Conservation (phyloP, 2,113 vertebrate genomes). For the Channa maculata region DNA sequence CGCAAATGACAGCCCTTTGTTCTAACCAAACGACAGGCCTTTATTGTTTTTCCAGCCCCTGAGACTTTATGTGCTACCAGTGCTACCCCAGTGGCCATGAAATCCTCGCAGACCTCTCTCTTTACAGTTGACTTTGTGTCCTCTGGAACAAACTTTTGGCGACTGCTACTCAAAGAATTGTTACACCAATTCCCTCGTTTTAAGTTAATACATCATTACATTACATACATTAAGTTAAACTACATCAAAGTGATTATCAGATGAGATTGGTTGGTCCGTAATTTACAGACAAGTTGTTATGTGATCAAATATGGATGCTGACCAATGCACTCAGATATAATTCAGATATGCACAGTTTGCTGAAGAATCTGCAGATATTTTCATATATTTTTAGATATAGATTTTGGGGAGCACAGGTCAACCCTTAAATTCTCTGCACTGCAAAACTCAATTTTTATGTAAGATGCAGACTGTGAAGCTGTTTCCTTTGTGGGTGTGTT, state of each 20-base stretch:
- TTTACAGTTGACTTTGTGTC: constrained; percentile 40
- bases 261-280: constrained; percentile 1
- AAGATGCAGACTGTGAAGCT: too few relatives aligned
- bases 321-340: too few relatives aligned
- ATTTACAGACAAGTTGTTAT: background rate
- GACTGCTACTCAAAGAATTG: background rate
- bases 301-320: background rate
- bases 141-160: constrained; percentile 43
- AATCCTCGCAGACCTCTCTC: constrained; percentile 33
- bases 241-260: background rate
- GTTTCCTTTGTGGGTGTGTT: background rate
- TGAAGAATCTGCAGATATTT: background rate
- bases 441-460: too few relatives aligned
- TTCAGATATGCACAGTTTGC: background rate
- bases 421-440: too few relatives aligned
- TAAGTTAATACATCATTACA: background rate
- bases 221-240: background rate
- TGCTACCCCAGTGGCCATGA: constrained; percentile 28
- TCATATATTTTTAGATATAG: too few relatives aligned
- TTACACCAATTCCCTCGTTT: constrained; percentile 10
- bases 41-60: constrained; percentile 71
- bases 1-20: constrained; percentile 75
- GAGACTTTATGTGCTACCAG: constrained; percentile 42
- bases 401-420: too few relatives aligned
- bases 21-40: constrained; percentile 64